Base-by-base conservation (phyloP, 1,140 invertebrate species). In the Listronotus bonariensis region DNA sequence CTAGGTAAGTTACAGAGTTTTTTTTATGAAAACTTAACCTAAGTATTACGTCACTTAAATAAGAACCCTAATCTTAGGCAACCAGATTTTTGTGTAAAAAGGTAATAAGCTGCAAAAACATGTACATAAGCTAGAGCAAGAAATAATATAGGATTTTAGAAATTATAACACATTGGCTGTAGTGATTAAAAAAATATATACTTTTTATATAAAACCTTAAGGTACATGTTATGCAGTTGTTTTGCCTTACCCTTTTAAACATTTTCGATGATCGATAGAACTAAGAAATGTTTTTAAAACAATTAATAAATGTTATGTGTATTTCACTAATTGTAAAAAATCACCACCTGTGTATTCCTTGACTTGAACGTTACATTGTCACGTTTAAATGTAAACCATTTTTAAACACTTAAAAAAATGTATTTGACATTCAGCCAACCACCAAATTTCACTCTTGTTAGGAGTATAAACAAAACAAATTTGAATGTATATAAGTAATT, bases 381-480 rank as follows among this genome's bases (percentile, higher is more conserved):
- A 76, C 72, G 64, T 63, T 69, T 41, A 65, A 69, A 56, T 60
- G 58, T 60, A 60, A 60, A 52, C 18, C 26, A 3, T 38, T 54
- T 54, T 54, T 2, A 40, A 58, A 58, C 15, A 56, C 11, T 56
- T 41, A 32, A 52, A 17, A 52, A 17, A 52, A 57, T 63, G 49
- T 57, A 54, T 63, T 68, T 12, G 55, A 62, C 55, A 63, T 68
- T 61, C 60, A 68, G 53, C n/a, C 68, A 60, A 69, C 54, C 65
- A 65, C 55, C 46, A 66, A 59, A 56, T 14, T 65, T 52, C 74
- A 74, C 74, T 68, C 58, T 42, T 46, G 71, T 68, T 72, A 45
- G 74, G 74, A 76, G 74, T 72, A 74, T 74, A 76, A 75, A 72
- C 64, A 74, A 69, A 71, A 72, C 65, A 72, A 74, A 64, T 72